These are phyloP conservation scores for Panthera leo DNA, from an alignment of 2,113 vertebrate genomes.

Conservation along the genomic window DNA sequence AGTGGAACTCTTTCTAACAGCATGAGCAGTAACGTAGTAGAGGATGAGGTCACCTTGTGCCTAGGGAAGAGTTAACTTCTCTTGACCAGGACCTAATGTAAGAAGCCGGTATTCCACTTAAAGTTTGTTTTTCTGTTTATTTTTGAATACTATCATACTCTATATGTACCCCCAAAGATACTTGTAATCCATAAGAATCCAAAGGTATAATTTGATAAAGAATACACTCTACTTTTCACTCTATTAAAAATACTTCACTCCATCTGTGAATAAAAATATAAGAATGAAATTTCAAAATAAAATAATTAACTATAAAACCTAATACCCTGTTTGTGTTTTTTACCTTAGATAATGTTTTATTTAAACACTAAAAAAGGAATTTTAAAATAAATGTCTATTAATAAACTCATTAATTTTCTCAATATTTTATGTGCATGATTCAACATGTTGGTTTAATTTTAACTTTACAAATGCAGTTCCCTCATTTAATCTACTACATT, in stretches of 20 bases:
- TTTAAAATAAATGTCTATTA: background rate
- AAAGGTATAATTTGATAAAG: background rate
- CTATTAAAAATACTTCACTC: background rate
- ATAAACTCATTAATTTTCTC: background rate
- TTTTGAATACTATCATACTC: background rate
- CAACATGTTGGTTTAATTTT: background rate
- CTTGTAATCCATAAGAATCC: background rate
- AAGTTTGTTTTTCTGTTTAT: background rate
- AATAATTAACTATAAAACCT: background rate
- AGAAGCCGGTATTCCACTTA: background rate
- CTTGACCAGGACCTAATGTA: background rate
- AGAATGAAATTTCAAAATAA: background rate
- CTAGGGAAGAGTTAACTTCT: background rate
- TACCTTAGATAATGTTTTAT: background rate
- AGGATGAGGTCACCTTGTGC: background rate
- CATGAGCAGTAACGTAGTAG: background rate
- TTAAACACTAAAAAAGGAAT: background rate
- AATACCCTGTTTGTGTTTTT: background rate
- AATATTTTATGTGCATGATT: background rate
- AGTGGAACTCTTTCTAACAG: background rate
- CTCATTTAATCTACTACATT: no score
- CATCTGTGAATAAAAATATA: background rate
- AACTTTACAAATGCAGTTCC: background rate
- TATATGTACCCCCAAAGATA: background rate
- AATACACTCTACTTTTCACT: background rate